Conservation (phyloP, 53 echinoderm and acorn worm species). For the Echinarachnius parma region DNA sequence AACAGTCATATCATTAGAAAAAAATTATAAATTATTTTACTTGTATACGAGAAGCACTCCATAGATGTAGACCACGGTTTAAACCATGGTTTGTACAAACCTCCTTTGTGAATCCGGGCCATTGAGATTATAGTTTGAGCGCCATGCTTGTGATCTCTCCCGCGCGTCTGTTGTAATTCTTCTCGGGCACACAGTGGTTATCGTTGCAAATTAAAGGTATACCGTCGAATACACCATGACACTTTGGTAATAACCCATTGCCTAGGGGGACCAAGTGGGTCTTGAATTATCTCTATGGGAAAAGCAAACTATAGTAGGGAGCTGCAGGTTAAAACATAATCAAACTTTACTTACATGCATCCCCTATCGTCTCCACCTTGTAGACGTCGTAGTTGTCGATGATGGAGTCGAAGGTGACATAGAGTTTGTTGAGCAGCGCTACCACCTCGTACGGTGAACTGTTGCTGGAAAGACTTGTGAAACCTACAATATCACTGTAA, state of each 20-base stretch:
- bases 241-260: neutral
- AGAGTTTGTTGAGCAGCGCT: slow-evolving; percentile 96
- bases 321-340: neutral
- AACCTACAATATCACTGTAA: slow-evolving; percentile 97
- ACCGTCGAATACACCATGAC: no score
- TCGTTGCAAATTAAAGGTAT: no score
- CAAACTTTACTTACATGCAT: slow-evolving; percentile 95
- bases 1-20: no score
- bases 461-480: slow-evolving; percentile 85
- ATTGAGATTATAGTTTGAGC: no score
- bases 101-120: no score
- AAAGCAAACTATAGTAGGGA: neutral
- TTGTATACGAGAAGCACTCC: no score
- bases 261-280: neutral
- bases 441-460: slow-evolving; percentile 97
- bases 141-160: slow-evolving; percentile 91
- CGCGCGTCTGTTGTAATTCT: no score
- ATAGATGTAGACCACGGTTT: no score
- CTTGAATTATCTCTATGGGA: neutral
- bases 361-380: slow-evolving; percentile 98
- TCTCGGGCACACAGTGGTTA: no score
- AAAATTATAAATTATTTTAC: no score
- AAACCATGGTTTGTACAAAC: no score
- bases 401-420: slow-evolving; percentile 98
- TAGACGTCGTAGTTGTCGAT: slow-evolving; percentile 98